Evolutionary conservation across 2,113 vertebrate genomes (phyloP).

Genomic region (Helogale parvula): DNA sequence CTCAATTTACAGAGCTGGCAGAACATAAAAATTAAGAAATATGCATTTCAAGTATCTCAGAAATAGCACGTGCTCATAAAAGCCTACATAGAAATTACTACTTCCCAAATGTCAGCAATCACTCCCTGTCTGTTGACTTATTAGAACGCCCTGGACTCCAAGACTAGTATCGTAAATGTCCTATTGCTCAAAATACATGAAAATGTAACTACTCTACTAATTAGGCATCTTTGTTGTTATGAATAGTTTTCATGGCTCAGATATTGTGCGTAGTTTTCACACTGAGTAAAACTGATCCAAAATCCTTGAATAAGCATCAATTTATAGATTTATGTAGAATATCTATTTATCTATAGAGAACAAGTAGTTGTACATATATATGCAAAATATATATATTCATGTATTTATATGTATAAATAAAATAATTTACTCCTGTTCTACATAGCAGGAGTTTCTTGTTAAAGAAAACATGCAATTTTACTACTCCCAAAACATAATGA

Average conservation of each 20-base stretch:
- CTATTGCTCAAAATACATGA: not conserved
- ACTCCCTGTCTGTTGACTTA: not conserved
- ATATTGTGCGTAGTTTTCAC: not conserved
- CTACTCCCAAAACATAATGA: not conserved
- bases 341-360: not conserved
- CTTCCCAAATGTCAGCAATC: not conserved
- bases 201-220: not conserved
- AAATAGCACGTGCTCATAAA: not conserved
- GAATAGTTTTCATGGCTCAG: not conserved
- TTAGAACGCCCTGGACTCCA: not conserved
- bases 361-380: not conserved
- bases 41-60: not conserved
- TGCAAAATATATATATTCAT: not conserved
- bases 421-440: constrained; percentile 3
- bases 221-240: not conserved
- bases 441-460: not conserved
- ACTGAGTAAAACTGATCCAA: not conserved
- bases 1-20: not conserved
- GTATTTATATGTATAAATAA: not conserved
- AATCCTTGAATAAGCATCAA: not conserved
- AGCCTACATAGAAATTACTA: not conserved
- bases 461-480: constrained; percentile 37
- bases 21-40: not conserved
- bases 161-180: not conserved
- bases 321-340: not conserved